These are phyloP conservation scores for Alligator sinensis DNA, from an alignment of 2,113 vertebrate species.

Conservation along the genomic window DNA sequence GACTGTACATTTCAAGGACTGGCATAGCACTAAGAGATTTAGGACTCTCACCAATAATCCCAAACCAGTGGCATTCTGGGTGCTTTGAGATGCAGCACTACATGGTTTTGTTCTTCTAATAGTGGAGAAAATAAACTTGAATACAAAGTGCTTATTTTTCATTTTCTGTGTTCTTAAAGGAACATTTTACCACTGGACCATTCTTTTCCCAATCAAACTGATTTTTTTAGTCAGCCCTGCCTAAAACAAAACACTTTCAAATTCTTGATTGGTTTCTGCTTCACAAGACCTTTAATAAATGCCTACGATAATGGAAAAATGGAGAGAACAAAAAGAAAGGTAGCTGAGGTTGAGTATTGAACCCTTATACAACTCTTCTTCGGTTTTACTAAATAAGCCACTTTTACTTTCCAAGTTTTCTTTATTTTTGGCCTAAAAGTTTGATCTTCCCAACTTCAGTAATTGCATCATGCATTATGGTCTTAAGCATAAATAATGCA, in stretches of 20 bases:
- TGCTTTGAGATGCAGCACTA: too few relatives aligned
- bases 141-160: neutral
- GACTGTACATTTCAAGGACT: neutral
- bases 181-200: neutral
- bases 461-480: neutral
- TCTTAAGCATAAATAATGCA: neutral
- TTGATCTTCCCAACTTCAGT: neutral
- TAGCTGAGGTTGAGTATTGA: neutral
- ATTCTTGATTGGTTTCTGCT: neutral
- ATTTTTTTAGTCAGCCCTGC: neutral
- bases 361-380: too few relatives aligned
- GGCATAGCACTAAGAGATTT: neutral
- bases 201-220: neutral
- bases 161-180: neutral
- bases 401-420: neutral
- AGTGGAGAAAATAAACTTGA: neutral
- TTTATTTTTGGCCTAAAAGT: neutral
- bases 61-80: too few relatives aligned
- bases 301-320: neutral
- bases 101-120: neutral
- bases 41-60: neutral
- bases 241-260: neutral
- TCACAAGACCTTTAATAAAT: neutral
- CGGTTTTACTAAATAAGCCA: neutral
- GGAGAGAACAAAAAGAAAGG: neutral